Evolutionary conservation across 2,797 vertebrate genomes (phyloP).

Genomic region (Cercopithecus neglectus): DNA sequence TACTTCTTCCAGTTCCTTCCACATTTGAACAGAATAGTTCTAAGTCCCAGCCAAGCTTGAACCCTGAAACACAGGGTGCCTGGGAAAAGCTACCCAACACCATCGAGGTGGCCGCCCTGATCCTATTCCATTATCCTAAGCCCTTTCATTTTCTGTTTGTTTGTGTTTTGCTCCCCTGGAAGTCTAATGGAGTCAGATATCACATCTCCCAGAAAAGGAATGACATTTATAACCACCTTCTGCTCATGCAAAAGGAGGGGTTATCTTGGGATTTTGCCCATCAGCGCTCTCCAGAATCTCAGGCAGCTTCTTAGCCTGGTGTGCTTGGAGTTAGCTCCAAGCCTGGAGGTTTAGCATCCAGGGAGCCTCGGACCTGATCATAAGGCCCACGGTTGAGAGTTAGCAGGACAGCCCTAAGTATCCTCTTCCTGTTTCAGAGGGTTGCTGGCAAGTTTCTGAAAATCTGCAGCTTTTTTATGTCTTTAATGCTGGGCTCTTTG

Average conservation of each 20-base stretch:
- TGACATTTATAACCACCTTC: constrained; percentile 58
- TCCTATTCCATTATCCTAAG: constrained; percentile 55
- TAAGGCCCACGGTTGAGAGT: not conserved
- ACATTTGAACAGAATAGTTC: not conserved
- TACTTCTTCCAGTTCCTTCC: not conserved
- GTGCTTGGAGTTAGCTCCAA: not conserved
- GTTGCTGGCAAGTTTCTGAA: constrained; percentile 75
- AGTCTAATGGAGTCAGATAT: constrained; percentile 51
- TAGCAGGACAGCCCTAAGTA: constrained; percentile 76
- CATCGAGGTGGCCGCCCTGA: not conserved
- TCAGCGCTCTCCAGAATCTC: not conserved
- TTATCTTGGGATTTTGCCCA: constrained; percentile 44
- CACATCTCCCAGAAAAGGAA: constrained; percentile 50
- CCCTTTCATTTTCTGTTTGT: constrained; percentile 62
- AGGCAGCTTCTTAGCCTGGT: not conserved
- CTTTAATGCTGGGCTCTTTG: constrained; percentile 73
- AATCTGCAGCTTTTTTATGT: constrained; percentile 76
- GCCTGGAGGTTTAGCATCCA: not conserved
- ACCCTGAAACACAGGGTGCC: not conserved
- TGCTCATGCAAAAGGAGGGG: constrained; percentile 35
- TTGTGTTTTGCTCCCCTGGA: constrained; percentile 62
- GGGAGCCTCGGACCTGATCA: not conserved
- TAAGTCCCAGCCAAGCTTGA: not conserved
- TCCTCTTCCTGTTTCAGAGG: constrained; percentile 81
- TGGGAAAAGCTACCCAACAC: not conserved